Evolutionary conservation across 2,113 vertebrate genomes (phyloP), one percentile per base, ranked within the genome.

Genomic region (Progne subis): DNA sequence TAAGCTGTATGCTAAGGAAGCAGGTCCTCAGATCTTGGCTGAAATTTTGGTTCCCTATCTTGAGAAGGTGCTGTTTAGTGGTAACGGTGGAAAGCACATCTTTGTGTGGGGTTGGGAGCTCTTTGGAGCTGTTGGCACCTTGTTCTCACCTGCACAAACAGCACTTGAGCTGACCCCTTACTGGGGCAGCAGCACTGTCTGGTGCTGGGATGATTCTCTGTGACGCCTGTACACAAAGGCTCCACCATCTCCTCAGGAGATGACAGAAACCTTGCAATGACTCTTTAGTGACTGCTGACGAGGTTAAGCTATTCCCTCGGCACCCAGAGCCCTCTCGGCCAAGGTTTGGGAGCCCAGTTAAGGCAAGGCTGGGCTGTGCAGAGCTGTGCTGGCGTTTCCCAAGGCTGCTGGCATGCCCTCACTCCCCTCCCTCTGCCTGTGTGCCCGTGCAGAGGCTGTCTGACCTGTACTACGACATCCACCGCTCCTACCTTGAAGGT

Each of bases 401-500:
- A 46, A 34, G 86, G n/a, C n/a, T 28, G 26, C 34, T 61, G 9
- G 1, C 26, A 3, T 29, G 37, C 9, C 87, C 55, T 93, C 52
- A 26, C 8, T 76, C 9, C 14, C 60, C 31, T 80, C 4, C 5
- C 52, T 43, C 6, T 71, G n/a, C 24, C n/a, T 47, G 41, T 77
- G 10, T 72, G 56, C 65, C 84, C 18, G 29, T 47, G 41, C 97
- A 99, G 99, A 99, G 98, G 56, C 87, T 99, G 74, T 99, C 99
- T 2, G 99, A 99, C 77, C 97, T 99, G 64, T 99, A 99, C 98
- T 99, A 99, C 0, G 99, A 99, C 96, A 99, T 99, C 90, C 99
- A 99, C 79, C 99, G 99, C 86, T 99, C 99, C 0, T 99, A 99
- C 56, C 98, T 99, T 99, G 77, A 99, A 99, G 96, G 99, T 99